These are phyloP conservation scores for Tigriopus japonicus DNA, from an alignment of 1,140 invertebrate species.

Conservation along the genomic window DNA sequence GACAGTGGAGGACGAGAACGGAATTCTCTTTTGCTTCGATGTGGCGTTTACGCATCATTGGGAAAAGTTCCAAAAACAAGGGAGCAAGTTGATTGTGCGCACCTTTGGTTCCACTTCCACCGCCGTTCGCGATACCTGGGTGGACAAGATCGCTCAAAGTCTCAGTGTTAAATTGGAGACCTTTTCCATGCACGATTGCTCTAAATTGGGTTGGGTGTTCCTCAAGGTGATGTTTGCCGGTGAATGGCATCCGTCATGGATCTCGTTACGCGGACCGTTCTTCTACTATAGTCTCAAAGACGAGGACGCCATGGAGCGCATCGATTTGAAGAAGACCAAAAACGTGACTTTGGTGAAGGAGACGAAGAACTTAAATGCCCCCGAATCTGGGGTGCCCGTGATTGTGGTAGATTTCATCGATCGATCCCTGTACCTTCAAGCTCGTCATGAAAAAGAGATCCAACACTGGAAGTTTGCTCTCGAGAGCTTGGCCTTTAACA, in stretches of 20 bases:
- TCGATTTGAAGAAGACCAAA: conserved; percentile 14
- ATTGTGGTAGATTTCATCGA: conserved; percentile 44
- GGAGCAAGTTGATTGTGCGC: background rate
- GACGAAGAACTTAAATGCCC: conserved; percentile 4
- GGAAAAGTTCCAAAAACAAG: background rate
- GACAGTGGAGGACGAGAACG: background rate
- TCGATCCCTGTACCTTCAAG: conserved; percentile 44
- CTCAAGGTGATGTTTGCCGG: background rate
- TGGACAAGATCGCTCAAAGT: conserved; percentile 2
- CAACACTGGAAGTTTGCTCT: conserved; percentile 47
- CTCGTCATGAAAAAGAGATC: conserved; percentile 34
- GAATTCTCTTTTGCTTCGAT: background rate
- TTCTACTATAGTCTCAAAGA: background rate
- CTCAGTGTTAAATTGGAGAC: background rate
- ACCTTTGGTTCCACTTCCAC: background rate
- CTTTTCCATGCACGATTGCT: background rate
- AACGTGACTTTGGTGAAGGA: conserved; percentile 17
- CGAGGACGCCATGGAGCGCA: background rate
- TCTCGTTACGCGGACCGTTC: background rate
- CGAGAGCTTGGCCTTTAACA: conserved; percentile 47
- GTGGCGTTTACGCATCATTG: background rate
- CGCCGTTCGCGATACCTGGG: background rate
- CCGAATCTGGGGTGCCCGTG: conserved; percentile 26
- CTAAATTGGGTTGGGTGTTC: background rate
- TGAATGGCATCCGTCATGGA: background rate